Percentiles rank a stretch among this genome's conserved stretches.
phyloP scores from a whole-genome alignment of 1,140 invertebrate species.

The Drosophila fuyamai region DNA sequence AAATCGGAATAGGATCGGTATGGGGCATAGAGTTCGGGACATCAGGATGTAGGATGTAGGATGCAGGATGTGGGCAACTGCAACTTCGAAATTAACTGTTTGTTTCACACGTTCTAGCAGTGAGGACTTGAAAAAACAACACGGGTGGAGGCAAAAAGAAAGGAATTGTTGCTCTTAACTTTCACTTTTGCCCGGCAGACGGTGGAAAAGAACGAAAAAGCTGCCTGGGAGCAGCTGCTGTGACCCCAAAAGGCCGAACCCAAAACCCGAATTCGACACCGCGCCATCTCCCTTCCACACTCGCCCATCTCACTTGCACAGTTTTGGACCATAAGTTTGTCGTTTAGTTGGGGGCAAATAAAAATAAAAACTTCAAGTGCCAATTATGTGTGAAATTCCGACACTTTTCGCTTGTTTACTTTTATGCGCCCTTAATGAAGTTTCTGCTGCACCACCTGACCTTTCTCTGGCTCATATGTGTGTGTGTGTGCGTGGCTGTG shows the following conservation, averaged over 20 bases:
- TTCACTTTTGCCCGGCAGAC: slow-evolving; percentile 66
- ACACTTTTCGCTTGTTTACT: slow-evolving; percentile 81
- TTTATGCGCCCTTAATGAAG: slow-evolving; percentile 81
- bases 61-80: slow-evolving; percentile 46
- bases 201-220: slow-evolving; percentile 28
- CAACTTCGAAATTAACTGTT: slow-evolving; percentile 72
- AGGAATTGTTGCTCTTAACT: slow-evolving; percentile 79
- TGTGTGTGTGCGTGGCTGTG: slow-evolving; percentile 10
- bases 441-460: slow-evolving; percentile 43
- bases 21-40: neutral
- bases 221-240: slow-evolving; percentile 60
- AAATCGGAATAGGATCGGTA: slow-evolving; percentile 34
- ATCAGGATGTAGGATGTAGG: slow-evolving; percentile 3
- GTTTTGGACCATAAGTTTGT: slow-evolving; percentile 75
- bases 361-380: slow-evolving; percentile 82
- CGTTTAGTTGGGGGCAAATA: slow-evolving; percentile 72
- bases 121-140: slow-evolving; percentile 22
- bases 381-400: slow-evolving; percentile 82
- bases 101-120: slow-evolving; percentile 75
- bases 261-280: slow-evolving; percentile 43
- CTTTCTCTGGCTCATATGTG: slow-evolving; percentile 1
- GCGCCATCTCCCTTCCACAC: slow-evolving; percentile 1
- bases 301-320: slow-evolving; percentile 10
- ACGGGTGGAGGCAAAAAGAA: slow-evolving; percentile 30
- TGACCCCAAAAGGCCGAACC: slow-evolving; percentile 50